Conservation (phyloP, 2,888 invertebrate species). For the Apocheima hispidaria region DNA sequence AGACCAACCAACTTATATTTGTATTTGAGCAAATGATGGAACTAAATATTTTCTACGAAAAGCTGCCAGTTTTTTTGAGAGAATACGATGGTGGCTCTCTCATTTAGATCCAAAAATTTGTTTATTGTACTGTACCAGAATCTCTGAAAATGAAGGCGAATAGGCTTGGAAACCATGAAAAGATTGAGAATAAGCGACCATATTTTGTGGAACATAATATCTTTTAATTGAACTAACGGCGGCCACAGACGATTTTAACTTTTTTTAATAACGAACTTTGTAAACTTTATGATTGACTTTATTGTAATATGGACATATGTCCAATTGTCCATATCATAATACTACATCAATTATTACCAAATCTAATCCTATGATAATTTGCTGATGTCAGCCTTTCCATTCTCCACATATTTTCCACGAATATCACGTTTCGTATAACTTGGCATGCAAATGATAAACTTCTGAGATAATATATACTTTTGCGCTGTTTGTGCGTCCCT, state of each 20-base stretch:
- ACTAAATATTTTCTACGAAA: neutral
- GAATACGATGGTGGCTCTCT: neutral
- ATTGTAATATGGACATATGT: too few species aligned
- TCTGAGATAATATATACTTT: slow-evolving; percentile 9
- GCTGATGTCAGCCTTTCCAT: neutral
- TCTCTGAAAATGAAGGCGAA: neutral
- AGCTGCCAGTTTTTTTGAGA: too few species aligned
- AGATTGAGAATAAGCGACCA: slow-evolving; percentile 6
- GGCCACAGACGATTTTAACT: neutral
- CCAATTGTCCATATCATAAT: too few species aligned
- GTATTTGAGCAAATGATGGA: neutral
- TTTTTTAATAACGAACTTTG: too few species aligned
- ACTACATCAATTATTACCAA: too few species aligned
- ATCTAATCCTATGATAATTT: neutral
- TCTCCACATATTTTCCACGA: neutral
- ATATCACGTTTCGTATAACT: slow-evolving; percentile 8
- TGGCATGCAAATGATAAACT: slow-evolving; percentile 5
- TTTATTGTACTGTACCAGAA: neutral
- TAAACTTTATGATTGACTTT: too few species aligned
- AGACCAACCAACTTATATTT: neutral
- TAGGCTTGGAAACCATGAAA: slow-evolving; percentile 8
- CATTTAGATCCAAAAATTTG: neutral
- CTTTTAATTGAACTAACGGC: slow-evolving; percentile 14
- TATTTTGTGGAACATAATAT: slow-evolving; percentile 8
- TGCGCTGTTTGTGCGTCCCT: neutral